These are phyloP conservation scores for Phylloscopus trochilus DNA, from an alignment of 2,113 vertebrate species.

Conservation along the genomic window DNA sequence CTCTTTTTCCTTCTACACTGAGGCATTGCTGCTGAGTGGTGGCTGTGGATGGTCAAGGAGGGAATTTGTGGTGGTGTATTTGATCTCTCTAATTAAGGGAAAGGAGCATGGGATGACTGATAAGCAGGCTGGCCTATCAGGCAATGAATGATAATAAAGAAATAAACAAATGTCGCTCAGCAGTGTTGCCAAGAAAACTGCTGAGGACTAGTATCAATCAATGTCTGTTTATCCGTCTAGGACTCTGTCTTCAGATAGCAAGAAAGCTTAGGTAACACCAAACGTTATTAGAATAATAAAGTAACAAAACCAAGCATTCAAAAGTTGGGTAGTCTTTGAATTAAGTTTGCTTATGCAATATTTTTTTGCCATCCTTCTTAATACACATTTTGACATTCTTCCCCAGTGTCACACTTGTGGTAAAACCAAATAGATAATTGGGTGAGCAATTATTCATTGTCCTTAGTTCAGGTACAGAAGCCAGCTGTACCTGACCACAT, in stretches of 20 bases:
- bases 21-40: constrained; percentile 53
- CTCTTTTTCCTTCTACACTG: constrained; percentile 27
- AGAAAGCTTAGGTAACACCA: neutral
- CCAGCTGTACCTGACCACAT: neutral
- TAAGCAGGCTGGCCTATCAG: constrained; percentile 65
- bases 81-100: constrained; percentile 37
- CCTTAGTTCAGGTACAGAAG: neutral
- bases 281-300: neutral
- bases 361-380: neutral
- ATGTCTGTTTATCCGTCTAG: constrained; percentile 45
- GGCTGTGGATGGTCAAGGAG: constrained; percentile 68
- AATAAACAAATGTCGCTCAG: constrained; percentile 15
- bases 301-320: neutral
- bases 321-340: neutral
- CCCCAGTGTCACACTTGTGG: neutral
- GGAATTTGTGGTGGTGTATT: constrained; percentile 68
- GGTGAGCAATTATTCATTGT: neutral
- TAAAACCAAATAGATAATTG: neutral
- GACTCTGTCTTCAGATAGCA: neutral
- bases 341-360: neutral
- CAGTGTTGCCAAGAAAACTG: constrained; percentile 21
- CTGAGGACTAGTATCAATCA: constrained; percentile 34
- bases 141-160: constrained; percentile 54
- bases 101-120: constrained; percentile 62
- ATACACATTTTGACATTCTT: neutral